Base-by-base conservation (phyloP, 2,113 vertebrate genomes). In the Geococcyx californianus region DNA sequence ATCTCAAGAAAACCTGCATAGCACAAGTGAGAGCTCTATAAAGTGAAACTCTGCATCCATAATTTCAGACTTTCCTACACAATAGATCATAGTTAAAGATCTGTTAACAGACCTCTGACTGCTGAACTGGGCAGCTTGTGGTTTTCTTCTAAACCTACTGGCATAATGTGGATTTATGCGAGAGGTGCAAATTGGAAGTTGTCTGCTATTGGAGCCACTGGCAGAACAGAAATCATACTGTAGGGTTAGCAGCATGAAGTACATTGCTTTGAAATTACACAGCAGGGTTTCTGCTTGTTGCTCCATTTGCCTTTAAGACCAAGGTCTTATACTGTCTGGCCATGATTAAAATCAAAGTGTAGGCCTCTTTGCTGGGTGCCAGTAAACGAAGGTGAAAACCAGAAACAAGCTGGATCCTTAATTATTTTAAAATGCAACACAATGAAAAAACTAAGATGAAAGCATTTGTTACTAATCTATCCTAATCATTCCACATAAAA, bases 201-300 rank as follows among this genome's bases (percentile, higher is more conserved):
- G 94, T 94, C 84, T 97, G 93, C 96, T 96, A 92, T 96, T 89
- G 96, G 96, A 97, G 91, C 96, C 90, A 92, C 86, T 95, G 97
- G 93, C 97, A 95, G 97, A 96, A 96, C 96, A 98, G 97, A 97
- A 98, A 98, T 97, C 94, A 87, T 98, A 98, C 97, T 97, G 96
- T 98, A 97, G 97, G 94, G 94, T 90, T 97, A 98, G 95, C 97
- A 98, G 98, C 97, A 95, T 97, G 98, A 97, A 98, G 96, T 97
- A 97, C 97, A 98, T 98, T 98, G 97, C 98, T 98, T 98, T 98
- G 97, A 98, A 98, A 98, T 98, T 97, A 98, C 98, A 84, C 98
- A 98, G 97, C 97, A 81, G 97, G 98, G 96, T 84, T 96, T 97
- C 97, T 69, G 42, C 95, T 97, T 72, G 87, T 85, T 94, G 90